These are phyloP conservation scores for Reticulitermes speratus DNA, from an alignment of 1,140 invertebrate species.

Conservation along the genomic window DNA sequence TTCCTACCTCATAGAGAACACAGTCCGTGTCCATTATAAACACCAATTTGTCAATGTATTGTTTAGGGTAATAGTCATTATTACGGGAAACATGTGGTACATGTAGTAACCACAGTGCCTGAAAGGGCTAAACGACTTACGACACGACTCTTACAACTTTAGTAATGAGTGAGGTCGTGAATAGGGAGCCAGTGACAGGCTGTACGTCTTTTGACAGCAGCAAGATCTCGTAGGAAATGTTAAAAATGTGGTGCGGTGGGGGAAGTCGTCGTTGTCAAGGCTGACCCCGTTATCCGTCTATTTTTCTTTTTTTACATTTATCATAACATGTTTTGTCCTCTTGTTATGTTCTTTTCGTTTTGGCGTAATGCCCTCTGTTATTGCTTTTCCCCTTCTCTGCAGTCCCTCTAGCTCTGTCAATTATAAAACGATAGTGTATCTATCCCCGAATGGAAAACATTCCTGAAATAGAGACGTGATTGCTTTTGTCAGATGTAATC, in stretches of 20 bases:
- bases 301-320: neutral
- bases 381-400: neutral
- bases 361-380: too few species aligned
- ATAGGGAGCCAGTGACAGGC: neutral
- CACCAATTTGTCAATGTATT: too few species aligned
- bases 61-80: too few species aligned
- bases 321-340: neutral
- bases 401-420: neutral
- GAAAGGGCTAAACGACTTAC: too few species aligned
- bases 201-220: neutral
- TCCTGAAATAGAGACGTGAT: conserved; percentile 8
- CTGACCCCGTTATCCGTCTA: neutral
- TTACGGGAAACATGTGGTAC: too few species aligned
- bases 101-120: too few species aligned
- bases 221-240: neutral
- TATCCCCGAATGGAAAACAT: neutral
- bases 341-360: neutral
- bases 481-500: neutral
- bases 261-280: neutral
- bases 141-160: too few species aligned
- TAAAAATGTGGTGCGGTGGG: neutral
- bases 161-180: neutral
- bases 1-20: too few species aligned
- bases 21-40: too few species aligned
- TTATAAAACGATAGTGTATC: neutral